Conservation (phyloP, 1,140 invertebrate species). For the Octopus sinensis region DNA sequence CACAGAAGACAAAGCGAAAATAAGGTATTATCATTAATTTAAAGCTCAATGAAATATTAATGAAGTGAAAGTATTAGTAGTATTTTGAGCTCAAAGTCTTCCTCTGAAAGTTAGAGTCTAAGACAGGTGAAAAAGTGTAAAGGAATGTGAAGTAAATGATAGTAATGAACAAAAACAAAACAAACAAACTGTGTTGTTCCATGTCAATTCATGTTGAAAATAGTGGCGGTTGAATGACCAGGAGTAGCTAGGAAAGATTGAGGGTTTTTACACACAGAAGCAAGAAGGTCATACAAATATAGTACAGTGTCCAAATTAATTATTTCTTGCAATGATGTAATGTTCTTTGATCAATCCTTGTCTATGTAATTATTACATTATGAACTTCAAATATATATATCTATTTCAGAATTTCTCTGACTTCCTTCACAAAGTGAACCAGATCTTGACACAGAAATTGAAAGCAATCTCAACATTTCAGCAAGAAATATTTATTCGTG, state of each 20-base stretch:
- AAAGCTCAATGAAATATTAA: too few relatives aligned
- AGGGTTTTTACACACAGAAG: neutral
- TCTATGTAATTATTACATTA: neutral
- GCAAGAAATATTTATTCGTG: constrained; percentile 32
- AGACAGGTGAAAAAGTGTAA: too few relatives aligned
- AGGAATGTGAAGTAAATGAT: too few relatives aligned
- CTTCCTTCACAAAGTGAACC: constrained; percentile 40
- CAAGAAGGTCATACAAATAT: neutral
- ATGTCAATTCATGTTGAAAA: too few relatives aligned
- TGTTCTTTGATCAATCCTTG: neutral
- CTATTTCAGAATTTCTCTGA: constrained; percentile 44
- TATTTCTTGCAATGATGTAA: neutral
- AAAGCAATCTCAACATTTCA: constrained; percentile 40
- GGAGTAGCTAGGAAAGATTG: neutral
- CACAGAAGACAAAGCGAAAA: too few relatives aligned
- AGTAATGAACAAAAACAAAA: too few relatives aligned
- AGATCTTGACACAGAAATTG: constrained; percentile 46
- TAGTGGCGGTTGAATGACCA: neutral
- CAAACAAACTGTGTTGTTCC: too few relatives aligned
- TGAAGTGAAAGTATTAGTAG: too few relatives aligned
- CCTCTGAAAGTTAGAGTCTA: too few relatives aligned
- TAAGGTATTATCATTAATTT: too few relatives aligned
- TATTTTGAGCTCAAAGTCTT: too few relatives aligned
- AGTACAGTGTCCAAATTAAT: neutral
- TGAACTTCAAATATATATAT: constrained; percentile 13